Evolutionary conservation across 2,797 vertebrate species (phyloP).

Genomic region (Tapera naevia): DNA sequence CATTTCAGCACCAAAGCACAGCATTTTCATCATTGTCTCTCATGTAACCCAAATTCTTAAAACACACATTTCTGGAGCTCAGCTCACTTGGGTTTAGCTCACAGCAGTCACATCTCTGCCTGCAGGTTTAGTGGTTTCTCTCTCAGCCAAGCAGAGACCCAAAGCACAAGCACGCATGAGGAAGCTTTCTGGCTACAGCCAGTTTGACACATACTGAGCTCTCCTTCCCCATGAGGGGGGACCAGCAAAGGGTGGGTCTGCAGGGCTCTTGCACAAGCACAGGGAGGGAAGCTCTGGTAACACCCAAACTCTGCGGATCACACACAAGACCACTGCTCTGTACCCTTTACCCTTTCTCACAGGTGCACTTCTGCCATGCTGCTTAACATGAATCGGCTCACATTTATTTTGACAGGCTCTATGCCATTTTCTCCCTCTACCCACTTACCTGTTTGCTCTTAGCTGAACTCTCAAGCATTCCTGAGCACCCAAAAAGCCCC

Average conservation of each 20-base stretch:
- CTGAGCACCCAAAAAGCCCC: neutral
- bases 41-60: neutral
- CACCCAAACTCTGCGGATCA: too few relatives aligned
- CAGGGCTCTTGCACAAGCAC: accelerated
- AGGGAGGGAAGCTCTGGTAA: accelerated
- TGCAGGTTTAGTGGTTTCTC: neutral
- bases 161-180: accelerated
- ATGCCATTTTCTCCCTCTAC: neutral
- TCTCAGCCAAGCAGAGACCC: neutral
- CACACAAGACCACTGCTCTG: accelerated
- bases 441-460: neutral
- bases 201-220: too few relatives aligned
- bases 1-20: neutral
- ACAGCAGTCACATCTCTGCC: neutral
- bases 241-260: neutral
- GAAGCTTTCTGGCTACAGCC: neutral
- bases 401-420: neutral
- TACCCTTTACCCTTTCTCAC: neutral
- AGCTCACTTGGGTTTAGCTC: neutral
- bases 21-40: neutral
- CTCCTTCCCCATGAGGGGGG: accelerated
- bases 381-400: neutral
- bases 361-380: neutral
- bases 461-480: neutral
- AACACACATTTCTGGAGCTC: accelerated